Evolutionary conservation across 2,888 invertebrate genomes (phyloP).

Genomic region (Eilema caniola): DNA sequence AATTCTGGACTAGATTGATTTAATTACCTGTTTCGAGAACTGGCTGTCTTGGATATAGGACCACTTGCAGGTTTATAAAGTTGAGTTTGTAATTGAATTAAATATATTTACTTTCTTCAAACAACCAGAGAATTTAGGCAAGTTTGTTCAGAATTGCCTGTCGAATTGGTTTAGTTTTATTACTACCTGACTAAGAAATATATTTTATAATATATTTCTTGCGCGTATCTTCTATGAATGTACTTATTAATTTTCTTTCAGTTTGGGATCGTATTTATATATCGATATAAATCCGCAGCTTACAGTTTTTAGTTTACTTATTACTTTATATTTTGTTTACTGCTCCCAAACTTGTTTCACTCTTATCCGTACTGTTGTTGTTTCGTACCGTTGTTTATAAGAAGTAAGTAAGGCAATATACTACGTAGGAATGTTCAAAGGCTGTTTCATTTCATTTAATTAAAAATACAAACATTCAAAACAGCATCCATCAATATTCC

Average conservation of each 20-base stretch:
- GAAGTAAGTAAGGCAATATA: not conserved
- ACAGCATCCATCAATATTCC: not conserved
- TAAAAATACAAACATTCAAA: not conserved
- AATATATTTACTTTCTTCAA: not conserved
- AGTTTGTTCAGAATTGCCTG: not conserved
- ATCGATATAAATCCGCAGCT: too few species aligned
- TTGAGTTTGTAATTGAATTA: slow-evolving; percentile 6
- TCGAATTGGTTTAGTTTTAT: not conserved
- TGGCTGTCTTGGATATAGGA: slow-evolving; percentile 16
- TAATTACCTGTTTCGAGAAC: slow-evolving; percentile 22
- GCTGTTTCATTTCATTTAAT: not conserved
- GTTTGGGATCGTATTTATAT: too few species aligned
- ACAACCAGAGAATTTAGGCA: not conserved
- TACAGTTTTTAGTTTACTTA: too few species aligned
- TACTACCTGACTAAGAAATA: not conserved
- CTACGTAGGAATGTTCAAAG: not conserved
- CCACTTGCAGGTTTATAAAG: slow-evolving; percentile 7
- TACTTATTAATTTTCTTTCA: too few species aligned
- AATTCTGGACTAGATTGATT: slow-evolving; percentile 31
- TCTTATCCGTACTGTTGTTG: too few species aligned
- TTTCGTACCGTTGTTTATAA: not conserved
- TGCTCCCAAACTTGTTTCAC: not conserved
- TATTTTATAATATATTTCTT: too few species aligned
- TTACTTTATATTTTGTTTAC: too few species aligned
- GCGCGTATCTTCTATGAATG: too few species aligned